A percentile compares a stretch with the other conserved stretches of the same genome.
Conservation (phyloP, 2,888 invertebrate species). For the Sesamia inferens region DNA sequence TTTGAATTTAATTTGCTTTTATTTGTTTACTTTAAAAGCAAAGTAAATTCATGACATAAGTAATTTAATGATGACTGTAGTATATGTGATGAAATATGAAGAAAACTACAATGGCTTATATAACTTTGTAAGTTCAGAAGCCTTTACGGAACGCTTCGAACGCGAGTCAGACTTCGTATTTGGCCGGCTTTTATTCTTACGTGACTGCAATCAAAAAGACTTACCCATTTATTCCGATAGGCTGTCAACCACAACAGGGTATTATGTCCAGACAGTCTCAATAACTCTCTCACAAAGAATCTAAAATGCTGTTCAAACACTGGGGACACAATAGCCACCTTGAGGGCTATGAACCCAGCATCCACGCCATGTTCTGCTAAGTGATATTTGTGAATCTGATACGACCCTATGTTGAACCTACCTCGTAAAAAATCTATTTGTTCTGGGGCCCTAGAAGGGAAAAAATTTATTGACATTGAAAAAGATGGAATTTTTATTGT, state of each 20-base stretch:
- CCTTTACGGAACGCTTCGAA: no score
- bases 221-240: slow-evolving; percentile 84
- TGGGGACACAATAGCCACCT: slow-evolving; percentile 85
- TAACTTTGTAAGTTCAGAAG: no score
- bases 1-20: no score
- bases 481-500: no score
- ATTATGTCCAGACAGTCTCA: slow-evolving; percentile 88
- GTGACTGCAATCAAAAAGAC: slow-evolving; percentile 4
- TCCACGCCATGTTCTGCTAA: slow-evolving; percentile 64
- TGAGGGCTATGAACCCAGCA: slow-evolving; percentile 74
- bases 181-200: no score
- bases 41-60: no score
- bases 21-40: no score
- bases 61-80: no score
- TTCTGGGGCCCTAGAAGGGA: slow-evolving; percentile 75
- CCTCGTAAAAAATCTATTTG: slow-evolving; percentile 77
- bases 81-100: no score
- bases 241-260: slow-evolving; percentile 81
- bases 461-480: no score
- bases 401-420: slow-evolving; percentile 77
- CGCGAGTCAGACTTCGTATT: no score
- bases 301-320: slow-evolving; percentile 89
- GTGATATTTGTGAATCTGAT: slow-evolving; percentile 80
- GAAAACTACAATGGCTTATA: no score
- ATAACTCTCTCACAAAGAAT: slow-evolving; percentile 91